These are phyloP conservation scores for Danaus chrysippus DNA, from an alignment of 2,888 invertebrate genomes.

Conservation along the genomic window DNA sequence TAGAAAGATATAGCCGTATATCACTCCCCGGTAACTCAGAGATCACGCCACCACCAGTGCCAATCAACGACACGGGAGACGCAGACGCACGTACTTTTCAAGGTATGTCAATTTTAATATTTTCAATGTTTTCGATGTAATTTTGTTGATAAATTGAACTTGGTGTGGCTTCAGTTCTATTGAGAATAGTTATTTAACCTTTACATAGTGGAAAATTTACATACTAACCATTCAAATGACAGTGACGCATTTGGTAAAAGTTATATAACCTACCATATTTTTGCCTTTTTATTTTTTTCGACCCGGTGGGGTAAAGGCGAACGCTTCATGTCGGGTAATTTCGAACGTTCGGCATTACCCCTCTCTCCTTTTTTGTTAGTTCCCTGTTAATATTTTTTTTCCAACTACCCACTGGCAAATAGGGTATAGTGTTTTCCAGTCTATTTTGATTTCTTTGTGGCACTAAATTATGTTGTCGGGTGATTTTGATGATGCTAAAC, in stretches of 20 bases:
- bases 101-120: constrained; percentile 6
- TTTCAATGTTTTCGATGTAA: constrained; percentile 10
- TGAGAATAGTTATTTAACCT: constrained; percentile 8
- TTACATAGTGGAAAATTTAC: constrained; percentile 11
- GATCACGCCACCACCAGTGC: constrained; percentile 2
- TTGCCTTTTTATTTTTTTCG: constrained; percentile 2
- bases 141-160: constrained; percentile 11
- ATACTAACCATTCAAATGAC: constrained; percentile 10
- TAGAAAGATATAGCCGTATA: background rate
- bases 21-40: background rate
- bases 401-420: constrained; percentile 1
- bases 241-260: constrained; percentile 11
- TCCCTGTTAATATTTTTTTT: background rate
- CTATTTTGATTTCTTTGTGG: background rate
- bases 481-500: constrained; percentile 1
- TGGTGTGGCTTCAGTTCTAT: constrained; percentile 10
- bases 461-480: background rate
- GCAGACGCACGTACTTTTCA: constrained; percentile 7
- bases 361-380: constrained; percentile 1
- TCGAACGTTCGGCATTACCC: constrained; percentile 1
- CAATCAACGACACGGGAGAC: constrained; percentile 6
- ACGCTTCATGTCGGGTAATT: background rate
- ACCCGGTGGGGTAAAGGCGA: background rate
- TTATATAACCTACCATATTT: constrained; percentile 14
- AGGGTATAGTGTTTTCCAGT: background rate